Base-by-base conservation (phyloP, 2,797 vertebrate species). In the Gastrophryne carolinensis region DNA sequence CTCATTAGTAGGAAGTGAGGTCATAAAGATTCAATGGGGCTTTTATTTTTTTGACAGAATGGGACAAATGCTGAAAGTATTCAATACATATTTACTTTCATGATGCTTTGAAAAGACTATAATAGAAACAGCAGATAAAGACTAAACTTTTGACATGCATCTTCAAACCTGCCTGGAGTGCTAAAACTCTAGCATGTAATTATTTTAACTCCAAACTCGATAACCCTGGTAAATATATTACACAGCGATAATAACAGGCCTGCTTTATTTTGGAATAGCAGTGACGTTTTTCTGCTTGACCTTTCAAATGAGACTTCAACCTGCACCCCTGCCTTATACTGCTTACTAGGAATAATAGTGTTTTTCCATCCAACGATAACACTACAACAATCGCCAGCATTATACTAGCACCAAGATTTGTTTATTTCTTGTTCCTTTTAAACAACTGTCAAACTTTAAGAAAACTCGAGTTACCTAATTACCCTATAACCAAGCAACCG, bases 401-500 rank as follows among this genome's bases (percentile, higher is more conserved):
- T 74, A 47, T 66, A 79, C 27, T 5, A 29, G 52, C 29, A 13
- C 56, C n/a, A 24, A 26, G 26, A 23, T 12, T 57, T 74, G 76
- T 50, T 67, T 54, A 8, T 52, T 27, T 49, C 2, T 5, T 8
- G 52, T 41, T 34, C 50, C 56, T 41, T 50, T 63, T 69, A 67
- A 82, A 80, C 24, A 77, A 73, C 27, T 49, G 52, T 24, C 52
- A 58, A 79, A 78, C 23, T 82, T 73, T 23, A 11, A 30, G 37
- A 24, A 57, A 70, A 66, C 5, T 80, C 72, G 77, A 34, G 68
- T 66, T 68, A 72, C 66, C 73, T 47, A 60, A 50, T 81, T 11
- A 41, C 76, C 30, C 66, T 57, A 69, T 23, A 77, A 30, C 75
- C 57, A 84, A 0, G 0, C 63, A 84, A 81, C 79, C 69, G 57